phyloP scores from a whole-genome alignment of 2,113 vertebrate species.

The Sinocyclocheilus maitianheensis region DNA sequence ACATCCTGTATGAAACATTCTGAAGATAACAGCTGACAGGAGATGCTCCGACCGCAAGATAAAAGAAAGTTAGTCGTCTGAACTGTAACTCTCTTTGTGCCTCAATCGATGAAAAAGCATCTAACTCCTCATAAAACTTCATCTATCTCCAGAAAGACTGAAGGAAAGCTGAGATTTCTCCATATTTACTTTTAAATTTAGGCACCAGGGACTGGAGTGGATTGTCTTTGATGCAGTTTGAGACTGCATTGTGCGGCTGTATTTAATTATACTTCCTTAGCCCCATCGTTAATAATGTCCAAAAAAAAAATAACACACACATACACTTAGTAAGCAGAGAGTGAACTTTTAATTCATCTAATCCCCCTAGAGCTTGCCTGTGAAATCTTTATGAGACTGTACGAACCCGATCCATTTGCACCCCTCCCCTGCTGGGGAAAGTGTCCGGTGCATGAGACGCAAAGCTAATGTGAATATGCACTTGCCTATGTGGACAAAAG shows the following conservation, averaged over 20 bases:
- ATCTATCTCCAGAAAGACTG: background rate
- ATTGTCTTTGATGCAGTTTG: slow-evolving; percentile 40
- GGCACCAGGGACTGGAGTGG: background rate
- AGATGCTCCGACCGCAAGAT: slow-evolving; percentile 4
- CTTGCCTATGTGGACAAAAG: slow-evolving; percentile 17
- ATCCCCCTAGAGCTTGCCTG: slow-evolving; percentile 50
- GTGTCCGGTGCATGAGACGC: slow-evolving; percentile 30
- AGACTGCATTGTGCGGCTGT: slow-evolving; percentile 31
- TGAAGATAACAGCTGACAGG: slow-evolving; percentile 25
- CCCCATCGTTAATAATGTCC: slow-evolving; percentile 41
- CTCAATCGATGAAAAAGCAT: slow-evolving; percentile 17
- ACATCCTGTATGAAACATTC: background rate
- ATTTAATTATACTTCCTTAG: slow-evolving; percentile 54
- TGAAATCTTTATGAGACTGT: slow-evolving; percentile 54
- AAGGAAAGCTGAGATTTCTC: background rate
- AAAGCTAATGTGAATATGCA: slow-evolving; percentile 36
- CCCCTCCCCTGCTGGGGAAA: slow-evolving; percentile 23
- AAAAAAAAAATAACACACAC: background rate
- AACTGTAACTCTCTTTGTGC: slow-evolving; percentile 24
- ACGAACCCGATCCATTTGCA: background rate
- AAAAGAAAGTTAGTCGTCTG: slow-evolving; percentile 29
- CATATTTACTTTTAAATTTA: slow-evolving; percentile 43
- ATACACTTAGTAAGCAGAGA: slow-evolving; percentile 26
- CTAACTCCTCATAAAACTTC: slow-evolving; percentile 3
- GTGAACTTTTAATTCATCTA: slow-evolving; percentile 51